These are phyloP conservation scores for Rallus crepitans DNA, from an alignment of 2,797 vertebrate genomes.

Conservation along the genomic window DNA sequence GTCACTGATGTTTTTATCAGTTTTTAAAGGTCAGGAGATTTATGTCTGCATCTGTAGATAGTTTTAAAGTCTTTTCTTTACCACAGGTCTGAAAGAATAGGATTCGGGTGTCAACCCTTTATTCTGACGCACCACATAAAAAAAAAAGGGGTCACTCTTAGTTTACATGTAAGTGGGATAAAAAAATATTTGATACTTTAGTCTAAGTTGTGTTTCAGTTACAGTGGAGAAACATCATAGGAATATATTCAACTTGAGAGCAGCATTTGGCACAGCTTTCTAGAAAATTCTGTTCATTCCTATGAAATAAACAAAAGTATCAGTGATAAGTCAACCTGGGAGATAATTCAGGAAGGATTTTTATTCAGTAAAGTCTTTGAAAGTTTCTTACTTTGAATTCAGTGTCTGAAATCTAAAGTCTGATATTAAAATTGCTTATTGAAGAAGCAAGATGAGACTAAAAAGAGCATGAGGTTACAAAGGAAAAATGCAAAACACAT, in stretches of 20 bases:
- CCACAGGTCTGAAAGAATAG: background rate
- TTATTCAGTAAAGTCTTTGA: background rate
- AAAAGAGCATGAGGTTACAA: background rate
- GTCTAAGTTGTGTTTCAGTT: background rate
- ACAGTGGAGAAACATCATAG: background rate
- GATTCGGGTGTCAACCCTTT: background rate
- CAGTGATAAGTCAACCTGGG: background rate
- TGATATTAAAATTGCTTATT: background rate
- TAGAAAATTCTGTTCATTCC: background rate
- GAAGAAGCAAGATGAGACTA: background rate
- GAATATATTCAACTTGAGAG: background rate
- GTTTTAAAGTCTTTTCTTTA: background rate
- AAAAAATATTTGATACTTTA: background rate
- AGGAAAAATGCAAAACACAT: background rate
- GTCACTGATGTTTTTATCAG: background rate
- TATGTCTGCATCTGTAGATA: background rate
- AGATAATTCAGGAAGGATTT: background rate
- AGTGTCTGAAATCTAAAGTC: slow-evolving; percentile 11
- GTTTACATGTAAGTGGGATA: background rate
- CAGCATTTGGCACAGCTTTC: background rate
- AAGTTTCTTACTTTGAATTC: background rate
- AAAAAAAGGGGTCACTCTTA: background rate
- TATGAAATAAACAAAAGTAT: background rate
- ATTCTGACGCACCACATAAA: background rate
- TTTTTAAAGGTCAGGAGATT: slow-evolving; percentile 17